Evolutionary conservation across 2,113 vertebrate genomes (phyloP).

Genomic region (Nesogale talazaci): DNA sequence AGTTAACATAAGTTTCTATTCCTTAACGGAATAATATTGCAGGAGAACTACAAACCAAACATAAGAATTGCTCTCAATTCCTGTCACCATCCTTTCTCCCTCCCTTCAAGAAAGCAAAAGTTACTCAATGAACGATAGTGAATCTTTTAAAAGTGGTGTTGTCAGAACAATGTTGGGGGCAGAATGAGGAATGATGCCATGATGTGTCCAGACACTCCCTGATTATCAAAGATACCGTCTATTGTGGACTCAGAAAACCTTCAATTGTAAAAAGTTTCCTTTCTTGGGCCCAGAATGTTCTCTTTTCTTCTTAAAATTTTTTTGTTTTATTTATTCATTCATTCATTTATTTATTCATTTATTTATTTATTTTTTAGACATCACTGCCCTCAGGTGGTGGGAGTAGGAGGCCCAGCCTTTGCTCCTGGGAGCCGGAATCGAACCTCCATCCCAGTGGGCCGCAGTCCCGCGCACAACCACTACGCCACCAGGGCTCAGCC

Average conservation of each 20-base stretch:
- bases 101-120: neutral
- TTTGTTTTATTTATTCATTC: no score
- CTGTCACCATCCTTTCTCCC: neutral
- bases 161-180: constrained; percentile 23
- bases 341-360: no score
- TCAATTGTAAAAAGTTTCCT: constrained; percentile 59
- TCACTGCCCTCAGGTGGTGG: no score
- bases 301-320: neutral
- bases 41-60: constrained; percentile 64
- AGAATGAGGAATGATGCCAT: constrained; percentile 48
- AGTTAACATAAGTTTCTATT: neutral
- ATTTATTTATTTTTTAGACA: no score
- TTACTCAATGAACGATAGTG: neutral
- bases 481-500: no score
- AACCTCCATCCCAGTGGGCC: no score
- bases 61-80: neutral
- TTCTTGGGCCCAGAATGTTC: constrained; percentile 54
- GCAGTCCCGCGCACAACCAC: no score
- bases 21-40: neutral
- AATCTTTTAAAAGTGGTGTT: constrained; percentile 60
- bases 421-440: no score
- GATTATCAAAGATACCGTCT: constrained; percentile 56
- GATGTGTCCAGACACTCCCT: constrained; percentile 48
- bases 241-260: constrained; percentile 30
- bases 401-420: no score